Conservation (phyloP, 53 echinoderm and acorn worm genomes). For the Paracentrotus lividus region DNA sequence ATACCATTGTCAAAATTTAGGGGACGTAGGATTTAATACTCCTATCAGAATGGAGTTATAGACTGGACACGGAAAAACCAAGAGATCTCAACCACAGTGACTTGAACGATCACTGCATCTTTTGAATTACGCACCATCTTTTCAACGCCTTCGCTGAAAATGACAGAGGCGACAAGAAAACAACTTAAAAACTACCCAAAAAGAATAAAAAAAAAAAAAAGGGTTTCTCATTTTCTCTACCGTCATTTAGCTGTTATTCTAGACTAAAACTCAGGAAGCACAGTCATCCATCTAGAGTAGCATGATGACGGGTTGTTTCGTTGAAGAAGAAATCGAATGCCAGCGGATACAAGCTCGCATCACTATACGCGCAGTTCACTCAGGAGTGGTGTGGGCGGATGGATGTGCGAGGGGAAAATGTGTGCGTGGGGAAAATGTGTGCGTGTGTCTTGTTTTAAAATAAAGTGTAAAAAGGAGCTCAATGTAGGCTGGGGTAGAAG, state of each 20-base stretch:
- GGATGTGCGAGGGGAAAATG: conserved; percentile 14
- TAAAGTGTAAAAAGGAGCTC: not conserved
- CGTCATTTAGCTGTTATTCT: conserved; percentile 53
- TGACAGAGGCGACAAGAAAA: not conserved
- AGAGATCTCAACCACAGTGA: not conserved
- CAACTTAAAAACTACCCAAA: not conserved
- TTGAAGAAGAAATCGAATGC: conserved; percentile 39
- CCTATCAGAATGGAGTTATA: not conserved
- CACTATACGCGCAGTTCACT: not conserved
- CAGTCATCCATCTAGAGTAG: conserved; percentile 19
- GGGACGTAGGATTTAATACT: not conserved
- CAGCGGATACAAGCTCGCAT: conserved; percentile 18
- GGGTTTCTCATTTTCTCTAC: conserved; percentile 26
- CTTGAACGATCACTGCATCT: conserved; percentile 1
- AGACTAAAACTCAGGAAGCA: conserved; percentile 42
- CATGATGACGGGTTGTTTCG: conserved; percentile 34
- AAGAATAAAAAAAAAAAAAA: not conserved
- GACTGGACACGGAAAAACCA: not conserved
- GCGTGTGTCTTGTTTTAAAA: conserved; percentile 23
- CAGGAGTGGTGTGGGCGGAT: conserved; percentile 23
- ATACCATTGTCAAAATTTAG: not conserved
- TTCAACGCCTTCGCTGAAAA: not conserved
- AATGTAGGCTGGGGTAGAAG: not conserved
- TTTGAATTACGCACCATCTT: not conserved
- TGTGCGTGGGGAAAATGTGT: not conserved